Evolutionary conservation across 2,888 invertebrate species (phyloP), one percentile per base, ranked within the genome.

Genomic region (Endomychus coccineus): DNA sequence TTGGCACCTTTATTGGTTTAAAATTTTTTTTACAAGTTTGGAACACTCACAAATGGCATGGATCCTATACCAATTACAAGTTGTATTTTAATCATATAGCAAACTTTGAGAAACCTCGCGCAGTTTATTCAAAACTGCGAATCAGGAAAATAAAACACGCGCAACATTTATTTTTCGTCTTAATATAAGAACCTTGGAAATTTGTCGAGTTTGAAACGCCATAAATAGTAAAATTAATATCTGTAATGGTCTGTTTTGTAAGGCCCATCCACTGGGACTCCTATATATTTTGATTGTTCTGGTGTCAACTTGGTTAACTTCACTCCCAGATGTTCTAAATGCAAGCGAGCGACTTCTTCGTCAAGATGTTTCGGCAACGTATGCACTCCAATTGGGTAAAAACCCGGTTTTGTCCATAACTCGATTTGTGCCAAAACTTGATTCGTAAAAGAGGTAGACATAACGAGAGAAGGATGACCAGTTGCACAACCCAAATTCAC

Each of bases 381-480:
- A 63, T 92, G 86, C 12, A 99, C 95, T 30, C 91, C 95, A 52
- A 96, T 56, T 1, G 80, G 68, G 67, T 96, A 97, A 43, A 80
- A 61, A 11, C 77, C 77, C 15, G 81, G 74, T 62, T 89, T 92
- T 6, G 91, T 94, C 92, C 91, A 99, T 46, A 98, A 71, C 68
- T 98, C 98, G 60, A 99, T 92, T 70, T 99, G 97, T 23, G 97
- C 98, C 45, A 99, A 71, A n/a, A 90, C 90, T 73, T 98, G 98
- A 68, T 99, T 99, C 34, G 95, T 90, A 64, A 99, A 99, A 1
- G 97, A 97, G 67, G 92, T 95, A 46, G 94, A 94, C 98, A 99
- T 99, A 10, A 99, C 98, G 67, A 98, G 99, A 35, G 94, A 94
- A 3, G 98, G 89, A 69, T 98, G 98, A 19, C 98, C 98, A 56